Percentiles rank a stretch among this genome's conserved stretches.
Evolutionary conservation across 1,140 invertebrate species (phyloP).

Genomic region (Drosophila quadrilineata): DNA sequence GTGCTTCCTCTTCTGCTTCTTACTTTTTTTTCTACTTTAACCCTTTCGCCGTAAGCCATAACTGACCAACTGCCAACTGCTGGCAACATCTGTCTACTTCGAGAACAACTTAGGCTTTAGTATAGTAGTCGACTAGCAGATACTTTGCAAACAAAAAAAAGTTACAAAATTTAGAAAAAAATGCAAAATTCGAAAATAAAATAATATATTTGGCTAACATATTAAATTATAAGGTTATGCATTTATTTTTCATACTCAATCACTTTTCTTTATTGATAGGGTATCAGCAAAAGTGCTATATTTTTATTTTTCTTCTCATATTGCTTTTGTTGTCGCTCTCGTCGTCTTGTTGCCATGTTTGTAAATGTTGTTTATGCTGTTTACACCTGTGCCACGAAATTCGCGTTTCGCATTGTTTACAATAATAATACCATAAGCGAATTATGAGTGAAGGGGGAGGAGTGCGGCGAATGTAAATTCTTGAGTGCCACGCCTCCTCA

Average conservation of each 20-base stretch:
- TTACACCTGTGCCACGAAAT: constrained; percentile 68
- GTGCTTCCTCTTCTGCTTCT: no score
- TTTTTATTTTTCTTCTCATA: constrained; percentile 21
- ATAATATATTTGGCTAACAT: no score
- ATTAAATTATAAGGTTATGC: no score
- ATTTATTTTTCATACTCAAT: neutral
- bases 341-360: constrained; percentile 41
- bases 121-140: neutral
- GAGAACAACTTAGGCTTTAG: constrained; percentile 4
- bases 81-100: constrained; percentile 43
- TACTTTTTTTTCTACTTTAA: no score
- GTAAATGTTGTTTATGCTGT: constrained; percentile 37
- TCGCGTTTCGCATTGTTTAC: constrained; percentile 36
- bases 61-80: constrained; percentile 38
- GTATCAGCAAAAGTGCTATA: constrained; percentile 33
- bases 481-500: constrained; percentile 47
- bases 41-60: constrained; percentile 37
- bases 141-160: neutral
- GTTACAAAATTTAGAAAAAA: neutral
- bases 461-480: constrained; percentile 52
- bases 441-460: no score
- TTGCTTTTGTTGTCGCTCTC: constrained; percentile 6
- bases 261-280: neutral
- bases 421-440: no score
- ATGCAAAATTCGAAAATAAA: neutral